Evolutionary conservation across 2,797 vertebrate species (phyloP), one percentile per base, ranked within the genome.

Genomic region (Anas bahamensis): DNA sequence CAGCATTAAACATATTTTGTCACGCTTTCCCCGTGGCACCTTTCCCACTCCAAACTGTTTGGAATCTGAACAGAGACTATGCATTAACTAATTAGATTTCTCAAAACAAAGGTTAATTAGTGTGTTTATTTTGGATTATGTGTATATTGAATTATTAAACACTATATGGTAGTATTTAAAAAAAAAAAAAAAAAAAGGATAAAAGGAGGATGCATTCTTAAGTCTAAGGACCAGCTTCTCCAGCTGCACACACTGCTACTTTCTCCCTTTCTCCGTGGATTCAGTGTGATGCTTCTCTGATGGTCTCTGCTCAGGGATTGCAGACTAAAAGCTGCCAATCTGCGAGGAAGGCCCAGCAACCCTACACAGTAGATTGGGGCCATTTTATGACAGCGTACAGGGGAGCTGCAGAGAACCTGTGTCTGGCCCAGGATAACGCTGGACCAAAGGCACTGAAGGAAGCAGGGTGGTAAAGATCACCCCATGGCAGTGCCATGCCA

Each of bases 21-120:
- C 71, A 66, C 61, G 76, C 80, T 95, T 94, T 95, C 93, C 80
- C 85, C 22, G 50, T 95, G 91, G 94, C 95, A 94, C 77, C 68
- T 91, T 93, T 89, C 89, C 94, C 93, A 86, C 68, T 93, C 85
- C 70, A 93, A 95, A 96, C 87, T 83, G 79, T 85, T 88, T 93
- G 83, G 94, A 93, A 96, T 77, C 76, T 7, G 61, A 96, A 88
- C 57, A 94, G 83, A 96, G 35, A 86, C 35, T 90, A 85, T 75
- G 91, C 80, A 91, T 94, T 91, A 96, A 93, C 91, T 94, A 95
- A 96, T 91, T 94, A 95, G 70, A 88, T 93, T 96, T 95, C 79
- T 94, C 92, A 90, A 96, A 97, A 95, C 93, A 96, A 93, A 96
- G 89, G 91, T 96, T 95, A 97, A 96, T 97, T 96, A 96, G 84